Evolutionary conservation across 2,797 vertebrate species (phyloP).

Genomic region (Macropus fuliginosus): DNA sequence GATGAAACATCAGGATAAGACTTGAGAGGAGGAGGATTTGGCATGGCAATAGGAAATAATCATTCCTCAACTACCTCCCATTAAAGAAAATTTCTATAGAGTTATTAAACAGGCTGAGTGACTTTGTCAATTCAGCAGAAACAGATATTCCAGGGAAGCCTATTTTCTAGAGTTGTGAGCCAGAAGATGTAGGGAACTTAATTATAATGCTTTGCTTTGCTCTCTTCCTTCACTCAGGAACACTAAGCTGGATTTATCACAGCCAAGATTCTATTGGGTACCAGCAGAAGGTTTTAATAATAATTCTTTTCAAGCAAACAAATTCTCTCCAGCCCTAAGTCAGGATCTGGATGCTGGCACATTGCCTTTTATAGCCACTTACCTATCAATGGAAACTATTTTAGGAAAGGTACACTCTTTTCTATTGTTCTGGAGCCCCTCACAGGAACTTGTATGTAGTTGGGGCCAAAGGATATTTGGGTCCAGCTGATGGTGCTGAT

Average conservation of each 20-base stretch:
- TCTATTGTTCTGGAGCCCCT: background rate
- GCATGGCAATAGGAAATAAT: background rate
- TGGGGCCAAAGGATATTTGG: background rate
- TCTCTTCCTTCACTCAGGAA: slow-evolving; percentile 2
- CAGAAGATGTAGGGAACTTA: background rate
- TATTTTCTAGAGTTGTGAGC: background rate
- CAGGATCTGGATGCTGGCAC: background rate
- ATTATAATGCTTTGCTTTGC: slow-evolving; percentile 31
- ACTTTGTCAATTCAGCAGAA: background rate
- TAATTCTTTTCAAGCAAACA: slow-evolving; percentile 14
- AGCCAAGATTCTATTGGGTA: slow-evolving; percentile 8
- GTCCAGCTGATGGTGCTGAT: background rate
- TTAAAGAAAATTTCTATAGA: background rate
- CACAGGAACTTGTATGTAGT: background rate
- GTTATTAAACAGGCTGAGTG: background rate
- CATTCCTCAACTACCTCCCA: background rate
- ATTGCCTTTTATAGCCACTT: background rate
- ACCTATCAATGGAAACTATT: background rate
- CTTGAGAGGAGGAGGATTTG: background rate
- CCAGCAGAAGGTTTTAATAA: slow-evolving; percentile 36
- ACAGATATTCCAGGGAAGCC: background rate
- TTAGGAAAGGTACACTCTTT: background rate
- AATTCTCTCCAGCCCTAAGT: slow-evolving; percentile 16
- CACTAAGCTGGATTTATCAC: slow-evolving; percentile 28
- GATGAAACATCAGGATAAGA: background rate